Base-by-base conservation (phyloP, 2,888 invertebrate species). In the Meloe dianella region DNA sequence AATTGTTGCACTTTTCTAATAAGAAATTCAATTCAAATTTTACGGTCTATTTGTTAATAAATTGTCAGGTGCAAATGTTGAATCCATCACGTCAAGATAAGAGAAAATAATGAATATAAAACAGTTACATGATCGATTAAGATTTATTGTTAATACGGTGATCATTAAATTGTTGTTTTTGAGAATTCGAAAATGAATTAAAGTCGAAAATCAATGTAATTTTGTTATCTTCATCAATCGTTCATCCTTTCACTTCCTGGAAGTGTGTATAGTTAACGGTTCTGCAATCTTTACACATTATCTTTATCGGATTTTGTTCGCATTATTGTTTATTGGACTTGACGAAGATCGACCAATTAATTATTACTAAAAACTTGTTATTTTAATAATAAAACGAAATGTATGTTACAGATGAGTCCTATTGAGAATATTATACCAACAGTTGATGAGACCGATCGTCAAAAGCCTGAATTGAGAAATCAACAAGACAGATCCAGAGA, bases 401-500 rank as follows among this genome's bases (percentile, higher is more conserved):
- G n/a, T 47, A 10, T 6, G 8, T 81, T 81, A 57, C 81, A 83
- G 83, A 84, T 84, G 84, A 84, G 84, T 76, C 84, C 84, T 2
- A 82, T 84, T 64, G 84, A 84, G 71, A 84, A 83, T 77, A 81
- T 83, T 30, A 79, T 81, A 61, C 80, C 83, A 9, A 80, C 78
- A 67, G 80, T 79, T 38, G 80, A 81, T 38, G 78, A 79, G 24
- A 71, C 78, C 12, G 67, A 74, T 60, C 70, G 73, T 30, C 72
- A 76, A 27, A 73, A 77, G 61, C 75, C 73, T 60, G 77, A 79
- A 61, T 79, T 81, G 64, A 81, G 82, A 71, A 85, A 79, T 69
- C 85, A 84, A 69, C 79, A 81, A 61, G 82, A 84, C 65, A 74
- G 88, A 71, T 86, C 88, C 60, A 80, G 88, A 69, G 88, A 88